Percentiles rank a stretch among this genome's conserved stretches.
Conservation (phyloP, 1,140 invertebrate species). For the Brachionus paranguensis region DNA sequence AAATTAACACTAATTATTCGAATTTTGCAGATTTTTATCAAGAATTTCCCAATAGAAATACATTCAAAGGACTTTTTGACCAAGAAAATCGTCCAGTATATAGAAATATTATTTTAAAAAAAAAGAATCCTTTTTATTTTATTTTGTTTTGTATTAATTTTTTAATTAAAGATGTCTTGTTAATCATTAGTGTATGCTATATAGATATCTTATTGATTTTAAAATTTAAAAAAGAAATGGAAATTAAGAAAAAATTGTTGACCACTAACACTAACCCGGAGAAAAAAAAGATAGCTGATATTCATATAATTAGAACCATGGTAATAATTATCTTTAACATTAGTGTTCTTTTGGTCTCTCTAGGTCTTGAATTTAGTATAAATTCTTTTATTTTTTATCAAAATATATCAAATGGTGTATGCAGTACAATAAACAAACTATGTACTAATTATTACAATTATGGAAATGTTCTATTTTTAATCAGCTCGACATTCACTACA, state of each 20-base stretch:
- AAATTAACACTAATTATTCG: background rate
- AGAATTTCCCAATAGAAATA: background rate
- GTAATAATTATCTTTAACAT: background rate
- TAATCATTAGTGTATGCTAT: background rate
- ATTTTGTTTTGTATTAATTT: background rate
- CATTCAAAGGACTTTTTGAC: background rate
- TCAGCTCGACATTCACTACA: background rate
- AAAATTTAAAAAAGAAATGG: background rate
- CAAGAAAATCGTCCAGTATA: background rate
- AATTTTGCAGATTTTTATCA: background rate
- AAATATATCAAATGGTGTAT: background rate
- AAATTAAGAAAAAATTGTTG: background rate
- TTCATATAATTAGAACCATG: background rate
- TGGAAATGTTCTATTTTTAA: background rate
- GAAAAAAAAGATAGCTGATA: background rate
- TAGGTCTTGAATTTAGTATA: background rate
- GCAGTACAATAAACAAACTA: background rate
- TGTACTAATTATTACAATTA: background rate
- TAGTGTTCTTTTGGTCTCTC: background rate
- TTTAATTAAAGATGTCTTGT: background rate
- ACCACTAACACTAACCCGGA: background rate
- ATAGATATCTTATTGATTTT: background rate
- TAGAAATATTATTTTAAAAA: background rate
- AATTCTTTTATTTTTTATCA: background rate
- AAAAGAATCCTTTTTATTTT: background rate